A percentile compares a stretch with the other conserved stretches of the same genome.
These are phyloP conservation scores for Phenganax subtilis DNA, from an alignment of 92 coral and sea anemone species.

Conservation along the genomic window DNA sequence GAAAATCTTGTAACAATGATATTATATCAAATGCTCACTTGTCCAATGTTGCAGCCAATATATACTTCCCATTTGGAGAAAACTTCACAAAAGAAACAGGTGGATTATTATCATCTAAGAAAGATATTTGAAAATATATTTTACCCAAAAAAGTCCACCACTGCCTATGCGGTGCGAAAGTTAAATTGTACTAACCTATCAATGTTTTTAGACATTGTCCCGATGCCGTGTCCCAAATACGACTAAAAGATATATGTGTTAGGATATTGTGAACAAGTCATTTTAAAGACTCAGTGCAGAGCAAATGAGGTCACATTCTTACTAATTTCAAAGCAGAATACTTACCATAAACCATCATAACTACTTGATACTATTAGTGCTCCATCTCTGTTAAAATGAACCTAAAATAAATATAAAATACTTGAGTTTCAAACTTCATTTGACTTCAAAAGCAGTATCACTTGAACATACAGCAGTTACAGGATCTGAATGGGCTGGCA, in stretches of 20 bases:
- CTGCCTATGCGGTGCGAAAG: background rate
- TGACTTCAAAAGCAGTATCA: background rate
- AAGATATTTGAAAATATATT: no score
- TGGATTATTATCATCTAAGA: conserved; percentile 90
- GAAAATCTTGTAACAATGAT: no score
- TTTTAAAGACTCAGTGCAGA: background rate
- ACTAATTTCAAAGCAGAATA: background rate
- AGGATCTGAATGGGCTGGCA: conserved; percentile 99
- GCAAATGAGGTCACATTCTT: background rate
- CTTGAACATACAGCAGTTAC: conserved; percentile 80
- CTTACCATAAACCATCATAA: conserved; percentile 97
- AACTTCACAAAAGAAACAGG: conserved; percentile 98
- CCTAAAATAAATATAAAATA: conserved; percentile 46
- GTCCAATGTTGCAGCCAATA: conserved; percentile 93
- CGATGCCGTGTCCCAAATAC: conserved; percentile 99
- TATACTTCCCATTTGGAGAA: conserved; percentile 99
- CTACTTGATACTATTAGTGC: conserved; percentile 98
- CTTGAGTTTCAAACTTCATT: background rate
- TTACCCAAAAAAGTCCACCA: background rate
- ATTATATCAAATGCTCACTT: conserved; percentile 52
- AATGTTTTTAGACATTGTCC: conserved; percentile 97
- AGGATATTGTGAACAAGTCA: background rate
- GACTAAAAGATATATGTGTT: conserved; percentile 45
- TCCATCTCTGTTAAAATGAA: conserved; percentile 98
- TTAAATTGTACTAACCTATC: conserved; percentile 57